These are phyloP conservation scores for Heteromyza rotundicornis DNA, from an alignment of 2,888 invertebrate genomes.

Conservation along the genomic window DNA sequence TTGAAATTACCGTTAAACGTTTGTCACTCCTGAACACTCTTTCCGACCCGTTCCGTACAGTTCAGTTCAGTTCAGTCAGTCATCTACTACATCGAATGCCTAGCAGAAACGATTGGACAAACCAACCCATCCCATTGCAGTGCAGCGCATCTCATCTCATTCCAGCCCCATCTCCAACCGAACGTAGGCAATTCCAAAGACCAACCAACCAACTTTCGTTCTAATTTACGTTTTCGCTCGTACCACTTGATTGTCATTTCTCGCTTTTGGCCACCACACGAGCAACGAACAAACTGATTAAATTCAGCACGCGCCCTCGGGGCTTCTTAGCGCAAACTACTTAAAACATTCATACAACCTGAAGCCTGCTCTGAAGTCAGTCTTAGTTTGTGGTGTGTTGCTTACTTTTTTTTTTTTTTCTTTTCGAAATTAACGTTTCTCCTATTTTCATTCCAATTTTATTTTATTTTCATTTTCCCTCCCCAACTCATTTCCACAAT, in stretches of 20 bases:
- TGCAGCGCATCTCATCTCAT: background rate
- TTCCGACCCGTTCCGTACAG: background rate
- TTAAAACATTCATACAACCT: slow-evolving; percentile 22
- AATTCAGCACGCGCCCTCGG: slow-evolving; percentile 61
- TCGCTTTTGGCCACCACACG: slow-evolving; percentile 10
- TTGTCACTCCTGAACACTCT: slow-evolving; percentile 25
- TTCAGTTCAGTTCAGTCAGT: background rate
- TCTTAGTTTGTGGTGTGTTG: too few species aligned
- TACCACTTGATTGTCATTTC: slow-evolving; percentile 52
- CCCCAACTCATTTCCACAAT: background rate
- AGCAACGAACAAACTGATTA: slow-evolving; percentile 51
- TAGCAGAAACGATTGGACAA: too few species aligned
- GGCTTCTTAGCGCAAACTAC: slow-evolving; percentile 54
- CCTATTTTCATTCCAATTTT: too few species aligned
- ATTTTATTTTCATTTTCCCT: too few species aligned
- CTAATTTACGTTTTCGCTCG: background rate
- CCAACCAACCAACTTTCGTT: slow-evolving; percentile 48
- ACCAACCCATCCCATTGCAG: background rate
- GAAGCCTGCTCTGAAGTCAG: background rate
- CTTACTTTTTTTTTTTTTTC: too few species aligned
- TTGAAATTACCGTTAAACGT: slow-evolving; percentile 50
- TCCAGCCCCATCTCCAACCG: too few species aligned
- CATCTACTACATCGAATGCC: too few species aligned
- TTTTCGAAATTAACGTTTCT: slow-evolving; percentile 54
- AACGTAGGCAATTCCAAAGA: too few species aligned